Conservation (phyloP, 2,888 invertebrate species). For the Oscheius sp. region DNA sequence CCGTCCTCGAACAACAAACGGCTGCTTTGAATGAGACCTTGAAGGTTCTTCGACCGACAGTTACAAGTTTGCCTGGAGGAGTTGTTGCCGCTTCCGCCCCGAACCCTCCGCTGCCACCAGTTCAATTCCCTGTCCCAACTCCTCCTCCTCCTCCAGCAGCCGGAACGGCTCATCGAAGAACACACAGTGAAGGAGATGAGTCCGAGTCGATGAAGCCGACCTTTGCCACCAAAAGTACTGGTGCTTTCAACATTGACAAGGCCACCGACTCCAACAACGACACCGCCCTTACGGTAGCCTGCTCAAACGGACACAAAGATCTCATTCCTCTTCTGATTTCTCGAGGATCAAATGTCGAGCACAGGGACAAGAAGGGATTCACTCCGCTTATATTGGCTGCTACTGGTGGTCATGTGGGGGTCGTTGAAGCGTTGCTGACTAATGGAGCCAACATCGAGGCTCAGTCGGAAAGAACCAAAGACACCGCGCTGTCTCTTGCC, state of each 20-base stretch:
- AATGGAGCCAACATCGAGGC: conserved; percentile 97
- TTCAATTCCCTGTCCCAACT: background rate
- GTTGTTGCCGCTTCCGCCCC: conserved; percentile 8
- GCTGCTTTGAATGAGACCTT: conserved; percentile 31
- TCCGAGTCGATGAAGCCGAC: conserved; percentile 14
- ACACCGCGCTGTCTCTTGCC: conserved; percentile 89
- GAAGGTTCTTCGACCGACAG: conserved; percentile 33
- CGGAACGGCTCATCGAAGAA: conserved; percentile 26
- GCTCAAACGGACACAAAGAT: conserved; percentile 86
- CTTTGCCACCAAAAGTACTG: background rate
- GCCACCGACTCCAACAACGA: conserved; percentile 99
- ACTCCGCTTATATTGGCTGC: conserved; percentile 96
- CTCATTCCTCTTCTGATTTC: conserved; percentile 90
- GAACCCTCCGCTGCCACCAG: background rate
- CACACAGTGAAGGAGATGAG: conserved; percentile 38
- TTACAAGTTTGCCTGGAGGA: conserved; percentile 27
- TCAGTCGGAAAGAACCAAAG: conserved; percentile 97
- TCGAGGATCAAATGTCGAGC: conserved; percentile 95
- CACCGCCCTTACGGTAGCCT: conserved; percentile 95
- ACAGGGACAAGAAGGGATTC: conserved; percentile 96
- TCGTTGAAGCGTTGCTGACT: conserved; percentile 91
- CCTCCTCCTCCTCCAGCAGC: background rate
- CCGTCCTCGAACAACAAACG: conserved; percentile 32
- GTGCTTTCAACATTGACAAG: conserved; percentile 81
- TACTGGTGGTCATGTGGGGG: conserved; percentile 90